Percentiles rank a stretch among this genome's conserved stretches.
phyloP scores from a whole-genome alignment of 1,140 invertebrate species.

The Fragariocoptes setiger region DNA sequence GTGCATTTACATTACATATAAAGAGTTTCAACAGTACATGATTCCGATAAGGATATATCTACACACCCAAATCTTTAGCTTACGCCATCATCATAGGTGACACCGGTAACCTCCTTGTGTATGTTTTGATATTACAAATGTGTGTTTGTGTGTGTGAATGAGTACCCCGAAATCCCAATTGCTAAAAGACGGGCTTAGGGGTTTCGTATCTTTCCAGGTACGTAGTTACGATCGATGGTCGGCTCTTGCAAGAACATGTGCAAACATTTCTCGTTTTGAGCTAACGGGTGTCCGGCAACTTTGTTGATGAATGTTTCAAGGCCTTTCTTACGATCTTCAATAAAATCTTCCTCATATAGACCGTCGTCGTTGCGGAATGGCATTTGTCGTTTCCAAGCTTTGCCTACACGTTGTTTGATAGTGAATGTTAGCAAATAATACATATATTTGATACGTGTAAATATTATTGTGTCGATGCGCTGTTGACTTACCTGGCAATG shows the following conservation, averaged over 20 bases:
- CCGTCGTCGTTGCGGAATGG: constrained; percentile 94
- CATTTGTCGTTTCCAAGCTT: constrained; percentile 89
- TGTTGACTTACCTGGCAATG: constrained; percentile 36
- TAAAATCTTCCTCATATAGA: constrained; percentile 97
- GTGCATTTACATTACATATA: too few relatives aligned
- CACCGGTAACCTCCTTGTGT: too few relatives aligned
- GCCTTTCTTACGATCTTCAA: constrained; percentile 89
- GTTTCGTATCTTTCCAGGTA: constrained; percentile 94
- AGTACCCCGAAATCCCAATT: constrained; percentile 1
- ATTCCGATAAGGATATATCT: too few relatives aligned
- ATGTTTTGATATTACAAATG: too few relatives aligned
- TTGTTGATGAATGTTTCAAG: constrained; percentile 96
- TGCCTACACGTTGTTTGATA: constrained; percentile 18
- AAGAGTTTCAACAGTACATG: too few relatives aligned
- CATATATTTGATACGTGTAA: background rate
- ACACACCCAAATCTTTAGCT: too few relatives aligned
- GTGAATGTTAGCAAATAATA: background rate
- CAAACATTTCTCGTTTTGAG: constrained; percentile 92
- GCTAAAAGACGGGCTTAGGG: constrained; percentile 20
- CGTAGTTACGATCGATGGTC: constrained; percentile 92
- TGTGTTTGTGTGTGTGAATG: too few relatives aligned
- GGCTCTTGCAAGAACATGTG: constrained; percentile 97
- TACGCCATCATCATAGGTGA: too few relatives aligned
- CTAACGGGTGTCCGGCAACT: constrained; percentile 95
- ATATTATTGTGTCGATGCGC: background rate